phyloP scores from a whole-genome alignment of 2,797 vertebrate species.

The Scarus forsteni region DNA sequence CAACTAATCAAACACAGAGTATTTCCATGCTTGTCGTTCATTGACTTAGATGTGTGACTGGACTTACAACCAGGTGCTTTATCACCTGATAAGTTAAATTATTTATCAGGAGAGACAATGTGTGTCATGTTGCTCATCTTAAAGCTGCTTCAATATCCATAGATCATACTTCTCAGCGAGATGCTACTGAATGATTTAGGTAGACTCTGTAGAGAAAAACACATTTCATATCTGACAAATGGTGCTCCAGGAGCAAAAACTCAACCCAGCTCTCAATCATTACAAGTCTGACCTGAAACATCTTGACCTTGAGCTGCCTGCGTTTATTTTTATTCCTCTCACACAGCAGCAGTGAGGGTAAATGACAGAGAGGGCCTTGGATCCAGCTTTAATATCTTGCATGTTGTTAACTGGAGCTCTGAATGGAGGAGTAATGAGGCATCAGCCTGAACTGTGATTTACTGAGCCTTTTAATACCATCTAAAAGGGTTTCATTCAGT shows the following conservation, averaged over 20 bases:
- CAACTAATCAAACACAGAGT: constrained; percentile 5
- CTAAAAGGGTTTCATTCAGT: constrained; percentile 28
- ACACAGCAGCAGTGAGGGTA: constrained; percentile 13
- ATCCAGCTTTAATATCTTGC: constrained; percentile 49
- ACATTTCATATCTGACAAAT: constrained; percentile 21
- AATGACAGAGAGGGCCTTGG: constrained; percentile 4
- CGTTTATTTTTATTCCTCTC: constrained; percentile 36
- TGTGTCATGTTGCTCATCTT: constrained; percentile 50
- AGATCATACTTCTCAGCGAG: constrained; percentile 3
- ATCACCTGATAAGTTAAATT: constrained; percentile 55
- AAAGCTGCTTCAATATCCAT: constrained; percentile 34
- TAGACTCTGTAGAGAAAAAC: neutral
- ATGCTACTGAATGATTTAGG: neutral
- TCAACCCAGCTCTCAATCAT: constrained; percentile 32
- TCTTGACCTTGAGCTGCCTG: constrained; percentile 66
- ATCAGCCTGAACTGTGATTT: constrained; percentile 52
- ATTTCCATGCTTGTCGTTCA: constrained; percentile 19
- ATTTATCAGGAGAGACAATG: constrained; percentile 45
- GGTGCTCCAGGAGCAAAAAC: neutral
- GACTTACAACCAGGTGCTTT: constrained; percentile 23
- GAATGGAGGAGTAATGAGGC: constrained; percentile 50
- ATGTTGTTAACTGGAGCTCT: constrained; percentile 31
- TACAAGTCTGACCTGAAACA: constrained; percentile 45
- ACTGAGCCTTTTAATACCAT: constrained; percentile 34
- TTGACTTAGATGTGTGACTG: constrained; percentile 18